phyloP scores from a whole-genome alignment of 2,797 vertebrate genomes.

The Poecile montanus region DNA sequence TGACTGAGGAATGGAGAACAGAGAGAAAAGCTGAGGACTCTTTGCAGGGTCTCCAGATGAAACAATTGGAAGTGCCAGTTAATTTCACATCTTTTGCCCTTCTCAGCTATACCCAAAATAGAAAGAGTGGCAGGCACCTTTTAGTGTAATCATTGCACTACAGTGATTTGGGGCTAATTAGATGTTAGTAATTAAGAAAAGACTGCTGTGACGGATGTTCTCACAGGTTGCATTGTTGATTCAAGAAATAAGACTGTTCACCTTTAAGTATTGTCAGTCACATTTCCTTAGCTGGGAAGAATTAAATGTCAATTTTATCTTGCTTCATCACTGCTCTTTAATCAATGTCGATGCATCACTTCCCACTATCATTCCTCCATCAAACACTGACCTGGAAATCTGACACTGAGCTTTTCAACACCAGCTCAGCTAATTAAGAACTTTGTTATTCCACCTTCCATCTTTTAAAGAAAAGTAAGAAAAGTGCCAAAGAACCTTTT shows the following conservation, averaged over 20 bases:
- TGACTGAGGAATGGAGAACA: neutral
- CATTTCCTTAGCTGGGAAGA: constrained; percentile 64
- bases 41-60: neutral
- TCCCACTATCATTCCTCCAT: constrained; percentile 62
- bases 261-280: constrained; percentile 66
- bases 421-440: constrained; percentile 73
- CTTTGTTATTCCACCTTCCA: constrained; percentile 60
- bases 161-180: constrained; percentile 43
- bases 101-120: neutral
- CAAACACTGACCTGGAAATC: constrained; percentile 73
- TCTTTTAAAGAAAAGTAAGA: constrained; percentile 60
- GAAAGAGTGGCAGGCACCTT: constrained; percentile 19
- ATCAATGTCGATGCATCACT: constrained; percentile 68
- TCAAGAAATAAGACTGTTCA: constrained; percentile 52
- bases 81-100: neutral
- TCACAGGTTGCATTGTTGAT: constrained; percentile 55
- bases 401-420: constrained; percentile 65
- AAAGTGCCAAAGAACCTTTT: constrained; percentile 47
- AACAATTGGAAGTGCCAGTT: constrained; percentile 14
- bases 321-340: constrained; percentile 75
- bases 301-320: constrained; percentile 74
- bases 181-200: constrained; percentile 46
- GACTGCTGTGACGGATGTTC: constrained; percentile 40
- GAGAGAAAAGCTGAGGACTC: neutral
- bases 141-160: neutral